phyloP scores from a whole-genome alignment of 2,888 invertebrate genomes.

The Plagodis dolabraria region DNA sequence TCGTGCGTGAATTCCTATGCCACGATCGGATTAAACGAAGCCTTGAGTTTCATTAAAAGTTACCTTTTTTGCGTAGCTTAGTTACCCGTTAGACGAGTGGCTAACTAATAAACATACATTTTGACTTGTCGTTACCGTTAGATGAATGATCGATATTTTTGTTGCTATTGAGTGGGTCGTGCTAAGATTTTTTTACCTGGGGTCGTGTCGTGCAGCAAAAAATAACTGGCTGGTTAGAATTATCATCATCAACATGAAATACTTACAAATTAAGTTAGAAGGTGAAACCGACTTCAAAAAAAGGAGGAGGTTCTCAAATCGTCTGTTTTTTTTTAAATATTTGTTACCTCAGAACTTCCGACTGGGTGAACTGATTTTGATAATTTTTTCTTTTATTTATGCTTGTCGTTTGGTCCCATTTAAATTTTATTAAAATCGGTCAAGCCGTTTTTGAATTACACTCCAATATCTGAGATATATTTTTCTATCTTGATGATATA shows the following conservation, averaged over 20 bases:
- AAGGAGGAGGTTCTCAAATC: too few relatives aligned
- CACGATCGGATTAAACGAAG: conserved; percentile 34
- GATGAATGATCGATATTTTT: conserved; percentile 23
- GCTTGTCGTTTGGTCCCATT: too few relatives aligned
- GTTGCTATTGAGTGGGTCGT: conserved; percentile 24
- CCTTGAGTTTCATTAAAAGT: conserved; percentile 33
- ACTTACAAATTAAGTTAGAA: background rate
- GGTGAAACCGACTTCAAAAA: too few relatives aligned
- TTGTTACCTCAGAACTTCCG: too few relatives aligned
- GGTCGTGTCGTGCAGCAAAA: conserved; percentile 20
- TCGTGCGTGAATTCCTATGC: conserved; percentile 22
- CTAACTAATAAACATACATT: conserved; percentile 18
- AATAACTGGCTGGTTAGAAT: background rate
- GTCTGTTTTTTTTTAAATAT: too few relatives aligned
- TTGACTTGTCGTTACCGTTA: conserved; percentile 37
- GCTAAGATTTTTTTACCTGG: too few relatives aligned
- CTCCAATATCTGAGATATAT: too few relatives aligned
- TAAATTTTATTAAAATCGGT: too few relatives aligned
- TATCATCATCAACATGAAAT: background rate
- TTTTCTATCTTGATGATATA: too few relatives aligned
- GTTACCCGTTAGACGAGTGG: conserved; percentile 31
- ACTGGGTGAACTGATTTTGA: too few relatives aligned
- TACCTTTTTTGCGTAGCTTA: conserved; percentile 33
- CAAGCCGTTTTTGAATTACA: too few relatives aligned
- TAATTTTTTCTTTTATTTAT: too few relatives aligned